These are phyloP conservation scores for Cebidichthys violaceus DNA, from an alignment of 2,113 vertebrate species.

Conservation along the genomic window DNA sequence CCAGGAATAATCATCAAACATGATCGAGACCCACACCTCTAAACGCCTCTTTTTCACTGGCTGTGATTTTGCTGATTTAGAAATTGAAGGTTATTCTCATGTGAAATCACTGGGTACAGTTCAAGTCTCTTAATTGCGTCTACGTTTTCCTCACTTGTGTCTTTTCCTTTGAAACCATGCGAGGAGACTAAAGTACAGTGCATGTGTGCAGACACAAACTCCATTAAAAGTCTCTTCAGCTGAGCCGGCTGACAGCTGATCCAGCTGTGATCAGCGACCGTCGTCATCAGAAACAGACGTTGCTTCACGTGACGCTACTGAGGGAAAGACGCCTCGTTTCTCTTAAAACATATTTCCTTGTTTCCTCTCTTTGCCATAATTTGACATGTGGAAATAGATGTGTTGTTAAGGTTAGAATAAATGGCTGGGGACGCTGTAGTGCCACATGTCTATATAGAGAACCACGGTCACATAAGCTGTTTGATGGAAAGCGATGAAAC, in stretches of 20 bases:
- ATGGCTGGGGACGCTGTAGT: slow-evolving; percentile 16
- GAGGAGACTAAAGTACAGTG: not conserved
- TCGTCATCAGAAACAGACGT: too few relatives aligned
- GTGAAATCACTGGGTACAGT: not conserved
- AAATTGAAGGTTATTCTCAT: slow-evolving; percentile 1
- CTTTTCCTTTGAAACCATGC: too few relatives aligned
- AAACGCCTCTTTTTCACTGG: not conserved
- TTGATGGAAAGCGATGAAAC: slow-evolving; percentile 54
- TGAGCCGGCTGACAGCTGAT: too few relatives aligned
- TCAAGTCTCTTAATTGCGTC: too few relatives aligned
- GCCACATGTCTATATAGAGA: slow-evolving; percentile 42
- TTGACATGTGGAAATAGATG: slow-evolving; percentile 4
- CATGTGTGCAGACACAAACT: too few relatives aligned
- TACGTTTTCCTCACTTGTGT: too few relatives aligned
- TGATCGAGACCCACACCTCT: not conserved
- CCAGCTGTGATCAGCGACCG: too few relatives aligned
- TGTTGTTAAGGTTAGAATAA: slow-evolving; percentile 8
- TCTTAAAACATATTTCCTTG: too few relatives aligned
- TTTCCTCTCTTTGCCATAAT: too few relatives aligned
- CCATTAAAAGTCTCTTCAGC: too few relatives aligned
- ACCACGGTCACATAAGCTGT: slow-evolving; percentile 45
- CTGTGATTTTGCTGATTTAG: not conserved
- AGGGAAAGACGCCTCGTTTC: too few relatives aligned
- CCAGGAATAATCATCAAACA: not conserved
- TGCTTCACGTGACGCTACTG: too few relatives aligned